Conservation (phyloP, 2,888 invertebrate species). For the Chironomus riparius region DNA sequence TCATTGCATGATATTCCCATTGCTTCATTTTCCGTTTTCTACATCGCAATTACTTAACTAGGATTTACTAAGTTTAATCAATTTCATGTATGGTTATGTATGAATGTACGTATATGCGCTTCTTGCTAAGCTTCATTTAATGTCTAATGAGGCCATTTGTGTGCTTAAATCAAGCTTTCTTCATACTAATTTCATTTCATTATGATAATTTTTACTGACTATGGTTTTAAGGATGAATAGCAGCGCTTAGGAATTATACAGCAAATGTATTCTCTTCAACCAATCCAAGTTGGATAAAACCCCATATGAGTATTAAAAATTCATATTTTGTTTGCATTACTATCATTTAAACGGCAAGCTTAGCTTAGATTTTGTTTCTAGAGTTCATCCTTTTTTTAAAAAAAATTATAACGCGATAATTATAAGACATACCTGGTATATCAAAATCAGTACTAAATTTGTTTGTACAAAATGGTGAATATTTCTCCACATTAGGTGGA, state of each 20-base stretch:
- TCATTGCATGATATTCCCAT: neutral
- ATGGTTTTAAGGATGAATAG: too few species aligned
- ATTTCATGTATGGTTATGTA: neutral
- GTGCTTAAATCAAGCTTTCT: neutral
- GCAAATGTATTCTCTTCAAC: too few species aligned
- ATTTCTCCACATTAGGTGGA: constrained; percentile 57
- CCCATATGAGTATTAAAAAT: too few species aligned
- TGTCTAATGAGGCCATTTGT: neutral
- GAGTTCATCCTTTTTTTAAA: too few species aligned
- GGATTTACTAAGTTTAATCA: neutral
- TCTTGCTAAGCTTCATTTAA: neutral
- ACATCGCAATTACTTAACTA: neutral
- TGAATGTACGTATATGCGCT: too few species aligned
- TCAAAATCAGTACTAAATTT: constrained; percentile 64
- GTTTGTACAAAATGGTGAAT: constrained; percentile 36
- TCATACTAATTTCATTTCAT: neutral
- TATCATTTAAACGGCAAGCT: too few species aligned
- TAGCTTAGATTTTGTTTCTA: too few species aligned
- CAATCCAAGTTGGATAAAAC: too few species aligned
- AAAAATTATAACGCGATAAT: too few species aligned
- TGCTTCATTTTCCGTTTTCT: neutral
- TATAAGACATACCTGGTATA: constrained; percentile 48
- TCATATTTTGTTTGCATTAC: too few species aligned
- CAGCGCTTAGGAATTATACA: too few species aligned
- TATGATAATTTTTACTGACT: constrained; percentile 30